phyloP scores from a whole-genome alignment of 2,888 invertebrate species.

The Drosophila mulleri region DNA sequence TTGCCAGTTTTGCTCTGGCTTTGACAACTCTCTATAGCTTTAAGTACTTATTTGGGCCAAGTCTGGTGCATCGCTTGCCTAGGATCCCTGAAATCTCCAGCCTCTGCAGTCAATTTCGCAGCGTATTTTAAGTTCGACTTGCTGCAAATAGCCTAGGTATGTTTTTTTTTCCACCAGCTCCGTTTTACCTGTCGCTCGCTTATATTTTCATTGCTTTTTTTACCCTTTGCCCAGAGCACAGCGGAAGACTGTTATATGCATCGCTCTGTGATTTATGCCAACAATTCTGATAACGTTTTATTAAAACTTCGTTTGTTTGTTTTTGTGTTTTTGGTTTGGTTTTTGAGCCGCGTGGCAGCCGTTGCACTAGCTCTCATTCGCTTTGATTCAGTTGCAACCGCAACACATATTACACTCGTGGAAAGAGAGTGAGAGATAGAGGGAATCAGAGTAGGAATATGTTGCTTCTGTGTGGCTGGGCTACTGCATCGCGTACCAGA shows the following conservation, averaged over 20 bases:
- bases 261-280: conserved; percentile 59
- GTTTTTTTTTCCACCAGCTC: background rate
- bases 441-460: background rate
- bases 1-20: no score
- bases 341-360: background rate
- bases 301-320: conserved; percentile 55
- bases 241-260: conserved; percentile 14
- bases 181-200: conserved; percentile 1
- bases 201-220: background rate
- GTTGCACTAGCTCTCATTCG: background rate
- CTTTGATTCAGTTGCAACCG: conserved; percentile 1
- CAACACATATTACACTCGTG: conserved; percentile 17
- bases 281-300: conserved; percentile 64
- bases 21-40: background rate
- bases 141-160: no score
- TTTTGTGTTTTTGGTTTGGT: background rate
- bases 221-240: background rate
- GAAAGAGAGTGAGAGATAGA: background rate
- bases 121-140: background rate
- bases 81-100: no score
- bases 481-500: conserved; percentile 29
- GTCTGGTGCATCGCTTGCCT: no score
- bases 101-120: background rate
- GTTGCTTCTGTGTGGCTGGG: background rate
- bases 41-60: no score